A percentile compares a stretch with the other conserved stretches of the same genome.
phyloP scores from a whole-genome alignment of 2,113 vertebrate genomes.

The Castor canadensis region DNA sequence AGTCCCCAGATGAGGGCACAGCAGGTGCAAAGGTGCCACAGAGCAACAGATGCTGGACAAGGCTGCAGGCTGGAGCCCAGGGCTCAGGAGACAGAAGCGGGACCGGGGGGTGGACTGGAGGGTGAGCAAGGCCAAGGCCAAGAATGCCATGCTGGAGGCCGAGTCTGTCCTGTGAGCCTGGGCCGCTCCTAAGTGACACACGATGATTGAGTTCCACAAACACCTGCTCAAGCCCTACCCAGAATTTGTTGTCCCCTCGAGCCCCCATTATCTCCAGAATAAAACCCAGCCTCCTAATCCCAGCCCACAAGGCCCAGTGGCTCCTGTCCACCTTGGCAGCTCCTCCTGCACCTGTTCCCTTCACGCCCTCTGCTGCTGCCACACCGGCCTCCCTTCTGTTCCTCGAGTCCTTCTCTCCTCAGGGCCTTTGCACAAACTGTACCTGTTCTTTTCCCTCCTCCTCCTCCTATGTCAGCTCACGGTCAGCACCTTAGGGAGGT shows the following conservation, averaged over 20 bases:
- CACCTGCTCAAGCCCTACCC: not conserved
- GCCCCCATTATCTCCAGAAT: not conserved
- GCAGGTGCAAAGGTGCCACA: not conserved
- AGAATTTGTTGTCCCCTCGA: not conserved
- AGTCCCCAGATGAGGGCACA: not conserved
- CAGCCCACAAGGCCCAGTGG: not conserved
- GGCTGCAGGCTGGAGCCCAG: not conserved
- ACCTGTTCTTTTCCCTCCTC: not conserved
- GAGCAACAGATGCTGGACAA: accelerated
- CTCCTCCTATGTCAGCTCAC: not conserved
- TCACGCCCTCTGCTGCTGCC: no score
- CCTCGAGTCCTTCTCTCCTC: not conserved
- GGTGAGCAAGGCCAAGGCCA: not conserved
- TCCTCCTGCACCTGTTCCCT: no score
- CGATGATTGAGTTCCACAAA: not conserved
- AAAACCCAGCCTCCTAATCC: not conserved
- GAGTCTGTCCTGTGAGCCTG: not conserved
- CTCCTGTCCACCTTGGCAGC: not conserved
- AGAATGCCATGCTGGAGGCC: not conserved
- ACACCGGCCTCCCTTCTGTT: not conserved
- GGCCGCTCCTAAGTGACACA: accelerated
- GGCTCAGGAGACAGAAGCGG: not conserved
- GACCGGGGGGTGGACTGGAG: not conserved
- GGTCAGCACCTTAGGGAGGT: not conserved
- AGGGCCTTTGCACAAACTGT: not conserved